Evolutionary conservation across 2,888 invertebrate species (phyloP).

Genomic region (Malacosoma neustria): DNA sequence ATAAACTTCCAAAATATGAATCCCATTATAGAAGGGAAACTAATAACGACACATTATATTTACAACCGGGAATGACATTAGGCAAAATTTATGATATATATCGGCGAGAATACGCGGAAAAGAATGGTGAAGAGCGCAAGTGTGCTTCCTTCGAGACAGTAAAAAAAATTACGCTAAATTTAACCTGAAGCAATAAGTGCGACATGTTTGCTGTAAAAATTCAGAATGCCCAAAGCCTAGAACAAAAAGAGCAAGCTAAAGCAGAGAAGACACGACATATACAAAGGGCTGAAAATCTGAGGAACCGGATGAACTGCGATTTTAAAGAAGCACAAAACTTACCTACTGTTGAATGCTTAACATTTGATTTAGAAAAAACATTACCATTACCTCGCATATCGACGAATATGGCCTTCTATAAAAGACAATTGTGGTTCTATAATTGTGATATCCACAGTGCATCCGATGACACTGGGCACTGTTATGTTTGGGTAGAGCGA

Average conservation of each 20-base stretch:
- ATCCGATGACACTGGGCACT: slow-evolving; percentile 8
- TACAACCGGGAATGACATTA: background rate
- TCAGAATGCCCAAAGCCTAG: background rate
- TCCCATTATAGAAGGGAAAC: background rate
- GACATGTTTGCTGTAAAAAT: background rate
- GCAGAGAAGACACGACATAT: background rate
- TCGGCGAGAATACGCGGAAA: background rate
- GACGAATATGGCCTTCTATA: slow-evolving; percentile 12
- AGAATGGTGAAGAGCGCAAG: background rate
- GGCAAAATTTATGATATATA: background rate
- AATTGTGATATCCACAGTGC: slow-evolving; percentile 11
- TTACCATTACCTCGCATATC: slow-evolving; percentile 8
- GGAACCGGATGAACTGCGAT: background rate
- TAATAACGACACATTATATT: background rate
- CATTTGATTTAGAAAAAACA: slow-evolving; percentile 8
- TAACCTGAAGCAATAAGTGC: background rate
- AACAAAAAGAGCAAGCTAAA: background rate
- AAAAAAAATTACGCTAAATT: background rate
- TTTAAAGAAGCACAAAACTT: background rate
- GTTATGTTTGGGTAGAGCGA: slow-evolving; percentile 14
- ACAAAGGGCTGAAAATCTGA: background rate
- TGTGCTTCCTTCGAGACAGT: background rate
- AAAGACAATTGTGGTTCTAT: slow-evolving; percentile 12
- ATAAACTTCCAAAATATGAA: background rate
- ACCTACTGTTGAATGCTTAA: slow-evolving; percentile 1